These are phyloP conservation scores for Drosophila prostipennis DNA, from an alignment of 2,888 invertebrate species.

Conservation along the genomic window DNA sequence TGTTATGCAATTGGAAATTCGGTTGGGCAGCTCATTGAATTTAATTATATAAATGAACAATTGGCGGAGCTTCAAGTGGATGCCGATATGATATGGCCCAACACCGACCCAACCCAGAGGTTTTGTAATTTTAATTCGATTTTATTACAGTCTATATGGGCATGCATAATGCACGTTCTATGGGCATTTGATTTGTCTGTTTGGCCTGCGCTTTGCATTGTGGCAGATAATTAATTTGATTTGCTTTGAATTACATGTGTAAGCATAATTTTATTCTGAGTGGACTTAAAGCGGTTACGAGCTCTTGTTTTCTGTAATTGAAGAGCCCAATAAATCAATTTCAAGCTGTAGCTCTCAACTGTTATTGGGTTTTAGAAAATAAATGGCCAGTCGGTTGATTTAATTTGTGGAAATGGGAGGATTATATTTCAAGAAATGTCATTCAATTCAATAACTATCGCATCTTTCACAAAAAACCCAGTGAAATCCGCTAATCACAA, in stretches of 20 bases:
- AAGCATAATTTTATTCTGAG: conserved; percentile 41
- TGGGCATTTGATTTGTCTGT: conserved; percentile 34
- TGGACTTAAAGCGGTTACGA: conserved; percentile 13
- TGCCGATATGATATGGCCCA: conserved; percentile 16
- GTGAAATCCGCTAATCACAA: conserved; percentile 2
- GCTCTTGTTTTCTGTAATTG: conserved; percentile 2
- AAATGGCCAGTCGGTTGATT: background rate
- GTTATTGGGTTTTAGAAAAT: background rate
- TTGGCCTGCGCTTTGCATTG: conserved; percentile 22
- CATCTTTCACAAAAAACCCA: background rate
- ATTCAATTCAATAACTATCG: background rate
- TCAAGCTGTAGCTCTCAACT: background rate
- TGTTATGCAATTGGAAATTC: conserved; percentile 12
- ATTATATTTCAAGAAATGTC: no score
- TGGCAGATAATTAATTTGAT: conserved; percentile 60
- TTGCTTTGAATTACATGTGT: conserved; percentile 46
- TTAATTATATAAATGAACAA: conserved; percentile 60
- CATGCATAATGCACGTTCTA: conserved; percentile 12
- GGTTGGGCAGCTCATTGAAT: conserved; percentile 57
- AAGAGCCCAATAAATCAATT: conserved; percentile 4
- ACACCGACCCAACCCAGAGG: conserved; percentile 15
- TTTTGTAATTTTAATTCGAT: conserved; percentile 54
- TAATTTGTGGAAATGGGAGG: no score
- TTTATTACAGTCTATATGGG: conserved; percentile 42
- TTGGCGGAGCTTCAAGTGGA: conserved; percentile 25